Evolutionary conservation across 2,888 invertebrate species (phyloP), one percentile per base, ranked within the genome.

Genomic region (Cyaniris semiargus): DNA sequence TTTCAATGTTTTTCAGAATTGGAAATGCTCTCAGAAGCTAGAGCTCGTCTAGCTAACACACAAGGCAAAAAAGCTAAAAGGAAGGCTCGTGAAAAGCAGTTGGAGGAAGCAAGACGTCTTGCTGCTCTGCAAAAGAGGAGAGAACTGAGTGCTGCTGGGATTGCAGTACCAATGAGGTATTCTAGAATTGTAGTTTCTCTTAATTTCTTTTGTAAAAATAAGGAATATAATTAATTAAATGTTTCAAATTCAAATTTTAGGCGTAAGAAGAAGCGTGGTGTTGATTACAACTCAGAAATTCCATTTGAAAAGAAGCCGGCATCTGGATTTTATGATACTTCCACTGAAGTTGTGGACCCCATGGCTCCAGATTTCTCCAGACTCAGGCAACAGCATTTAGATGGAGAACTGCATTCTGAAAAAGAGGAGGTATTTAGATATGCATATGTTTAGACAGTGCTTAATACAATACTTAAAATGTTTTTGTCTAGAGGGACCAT

Each of bases 21-120:
- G 89, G 99, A 99, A 93, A 99, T 99, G 99, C 91, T 99, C 81
- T 99, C 99, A 0, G 99, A 99, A 92, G 99, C 99, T 0, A 96
- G 99, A 84, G 99, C 99, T 2, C 96, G 99, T 86, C 95, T 99
- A 76, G 99, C 99, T 1, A 99, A 99, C 88, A 99, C 99, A 0
- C 99, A 99, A 86, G 99, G 99, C 75, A 97, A 98, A 92, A 98
- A 98, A 85, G 98, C 98, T 0, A 98, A 98, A 86, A 95, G 98
- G 79, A 98, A 98, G 91, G 99, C 99, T 0, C 95, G 99, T 70
- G 99, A 99, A 88, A 99, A 99, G 89, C 99, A 99, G 89, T 92
- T 99, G 81, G 99, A 99, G 88, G 99, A 99, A 90, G 99, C 99
- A 0, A 95, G 99, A 38, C 95, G 99, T 23, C 94, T 99, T 71